A percentile compares a stretch with the other conserved stretches of the same genome.
phyloP scores from a whole-genome alignment of 35 echinoderm and acorn worm genomes.

The Acanthaster planci region DNA sequence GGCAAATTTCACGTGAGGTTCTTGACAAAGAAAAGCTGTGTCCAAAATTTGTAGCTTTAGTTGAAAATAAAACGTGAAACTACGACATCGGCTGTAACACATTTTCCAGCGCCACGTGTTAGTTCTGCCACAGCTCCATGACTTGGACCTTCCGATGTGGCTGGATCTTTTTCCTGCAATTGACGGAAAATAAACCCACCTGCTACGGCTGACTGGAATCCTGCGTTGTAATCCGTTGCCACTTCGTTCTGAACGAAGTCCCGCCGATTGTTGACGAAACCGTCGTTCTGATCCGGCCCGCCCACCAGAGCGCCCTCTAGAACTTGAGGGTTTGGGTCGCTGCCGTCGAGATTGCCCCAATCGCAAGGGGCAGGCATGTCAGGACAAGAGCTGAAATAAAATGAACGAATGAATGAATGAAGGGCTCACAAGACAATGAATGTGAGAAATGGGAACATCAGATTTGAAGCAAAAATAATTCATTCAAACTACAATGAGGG shows the following conservation, averaged over 20 bases:
- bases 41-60: neutral
- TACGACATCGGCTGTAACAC: neutral
- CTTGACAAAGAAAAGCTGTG: neutral
- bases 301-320: constrained; percentile 78
- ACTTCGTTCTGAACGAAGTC: constrained; percentile 81
- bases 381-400: constrained; percentile 65
- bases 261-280: constrained; percentile 49
- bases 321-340: constrained; percentile 65
- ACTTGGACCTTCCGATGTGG: neutral
- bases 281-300: constrained; percentile 62
- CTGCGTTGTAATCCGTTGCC: constrained; percentile 59
- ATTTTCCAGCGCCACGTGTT: neutral
- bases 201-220: constrained; percentile 72
- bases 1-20: too few species aligned
- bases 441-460: too few species aligned
- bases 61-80: neutral
- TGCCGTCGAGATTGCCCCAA: constrained; percentile 40
- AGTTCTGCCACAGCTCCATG: neutral
- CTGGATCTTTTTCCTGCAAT: neutral
- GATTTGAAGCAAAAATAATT: too few species aligned
- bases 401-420: neutral
- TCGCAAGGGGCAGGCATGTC: constrained; percentile 42
- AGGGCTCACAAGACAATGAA: too few species aligned
- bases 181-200: constrained; percentile 39
- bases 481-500: too few species aligned